Conservation (phyloP, 2,797 vertebrate species). For the Silurus aristotelis region DNA sequence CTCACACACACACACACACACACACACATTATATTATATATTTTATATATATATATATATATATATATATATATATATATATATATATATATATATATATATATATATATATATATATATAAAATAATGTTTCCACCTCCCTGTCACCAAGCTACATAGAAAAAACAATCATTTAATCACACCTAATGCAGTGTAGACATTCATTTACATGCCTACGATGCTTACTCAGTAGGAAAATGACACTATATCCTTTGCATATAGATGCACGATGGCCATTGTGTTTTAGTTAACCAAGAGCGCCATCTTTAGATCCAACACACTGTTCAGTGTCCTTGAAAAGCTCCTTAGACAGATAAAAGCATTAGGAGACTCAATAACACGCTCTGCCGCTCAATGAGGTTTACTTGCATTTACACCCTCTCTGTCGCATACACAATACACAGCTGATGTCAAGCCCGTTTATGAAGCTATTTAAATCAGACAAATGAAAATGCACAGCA, state of each 20-base stretch:
- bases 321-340: slow-evolving; percentile 47
- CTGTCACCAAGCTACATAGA: background rate
- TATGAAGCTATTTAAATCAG: background rate
- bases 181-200: background rate
- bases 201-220: background rate
- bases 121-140: background rate
- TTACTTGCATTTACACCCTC: background rate
- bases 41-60: no score
- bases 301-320: slow-evolving; percentile 47
- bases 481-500: background rate
- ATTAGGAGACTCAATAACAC: slow-evolving; percentile 10
- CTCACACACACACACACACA: background rate
- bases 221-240: slow-evolving; percentile 14
- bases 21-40: background rate
- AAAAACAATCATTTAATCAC: background rate
- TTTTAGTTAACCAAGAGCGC: slow-evolving; percentile 40
- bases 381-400: slow-evolving; percentile 11
- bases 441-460: slow-evolving; percentile 17
- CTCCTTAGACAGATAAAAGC: slow-evolving; percentile 23
- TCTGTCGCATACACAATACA: background rate
- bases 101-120: no score
- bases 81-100: no score
- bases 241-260: slow-evolving; percentile 7
- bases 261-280: background rate
- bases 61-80: no score